Conservation (phyloP, 2,888 invertebrate genomes). For the Octodonta nipae region DNA sequence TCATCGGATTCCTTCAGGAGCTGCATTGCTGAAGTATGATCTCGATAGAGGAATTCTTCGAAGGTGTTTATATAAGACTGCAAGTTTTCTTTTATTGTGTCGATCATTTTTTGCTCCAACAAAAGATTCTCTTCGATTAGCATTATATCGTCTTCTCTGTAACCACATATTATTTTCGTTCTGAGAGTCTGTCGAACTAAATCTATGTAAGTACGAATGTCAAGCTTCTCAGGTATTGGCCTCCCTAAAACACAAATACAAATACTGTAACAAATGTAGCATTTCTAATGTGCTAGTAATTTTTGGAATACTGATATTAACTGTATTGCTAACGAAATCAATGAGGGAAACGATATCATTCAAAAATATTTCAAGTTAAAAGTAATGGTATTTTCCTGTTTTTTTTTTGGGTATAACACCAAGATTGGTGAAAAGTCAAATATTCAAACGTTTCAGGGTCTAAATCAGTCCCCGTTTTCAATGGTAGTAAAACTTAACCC, state of each 20-base stretch:
- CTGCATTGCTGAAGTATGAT: slow-evolving; percentile 48
- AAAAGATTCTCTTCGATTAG: slow-evolving; percentile 43
- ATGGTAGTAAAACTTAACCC: no score
- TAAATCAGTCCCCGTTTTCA: no score
- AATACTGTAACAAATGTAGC: background rate
- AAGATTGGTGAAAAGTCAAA: no score
- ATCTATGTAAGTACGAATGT: slow-evolving; percentile 43
- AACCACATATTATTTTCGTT: slow-evolving; percentile 34
- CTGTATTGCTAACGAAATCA: no score
- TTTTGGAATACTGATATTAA: slow-evolving; percentile 2
- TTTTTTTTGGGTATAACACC: no score
- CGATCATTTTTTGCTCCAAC: slow-evolving; percentile 41
- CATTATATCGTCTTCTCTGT: slow-evolving; percentile 32
- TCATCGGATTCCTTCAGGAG: slow-evolving; percentile 40
- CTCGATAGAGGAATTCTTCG: slow-evolving; percentile 46
- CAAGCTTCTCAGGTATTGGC: slow-evolving; percentile 44
- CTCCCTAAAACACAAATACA: slow-evolving; percentile 32
- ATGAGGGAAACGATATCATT: no score
- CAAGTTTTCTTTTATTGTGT: slow-evolving; percentile 37
- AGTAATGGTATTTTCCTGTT: no score
- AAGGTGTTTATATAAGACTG: slow-evolving; percentile 43
- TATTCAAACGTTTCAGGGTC: no score
- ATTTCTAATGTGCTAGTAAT: background rate
- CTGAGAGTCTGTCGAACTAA: slow-evolving; percentile 33
- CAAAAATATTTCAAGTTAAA: no score